These are phyloP conservation scores for Anorthoa munda DNA, from an alignment of 2,888 invertebrate species.

Conservation along the genomic window DNA sequence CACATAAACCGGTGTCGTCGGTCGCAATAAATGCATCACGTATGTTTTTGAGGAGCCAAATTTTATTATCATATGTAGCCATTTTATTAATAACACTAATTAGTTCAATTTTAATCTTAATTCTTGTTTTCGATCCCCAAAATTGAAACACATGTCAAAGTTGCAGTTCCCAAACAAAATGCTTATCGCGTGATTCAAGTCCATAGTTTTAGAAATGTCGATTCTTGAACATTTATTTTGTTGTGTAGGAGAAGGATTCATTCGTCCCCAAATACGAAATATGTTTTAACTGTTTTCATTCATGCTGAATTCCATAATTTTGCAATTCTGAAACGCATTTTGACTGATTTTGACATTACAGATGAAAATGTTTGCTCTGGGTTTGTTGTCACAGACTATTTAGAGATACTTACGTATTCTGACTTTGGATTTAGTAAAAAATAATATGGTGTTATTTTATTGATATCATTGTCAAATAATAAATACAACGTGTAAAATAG, in stretches of 20 bases:
- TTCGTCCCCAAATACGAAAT: rapidly evolving
- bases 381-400: too few species aligned
- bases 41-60: constrained; percentile 98
- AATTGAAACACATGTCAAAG: constrained; percentile 71
- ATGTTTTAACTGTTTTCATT: neutral
- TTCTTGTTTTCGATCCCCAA: constrained; percentile 61
- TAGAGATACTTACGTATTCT: too few species aligned
- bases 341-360: constrained; percentile 35
- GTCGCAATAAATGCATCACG: constrained; percentile 98
- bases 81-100: constrained; percentile 85
- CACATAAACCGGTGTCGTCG: constrained; percentile 98
- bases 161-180: constrained; percentile 69
- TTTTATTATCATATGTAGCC: constrained; percentile 98
- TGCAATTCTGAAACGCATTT: constrained; percentile 19
- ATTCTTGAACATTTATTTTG: constrained; percentile 27
- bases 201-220: neutral
- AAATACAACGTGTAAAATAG: too few species aligned
- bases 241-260: constrained; percentile 13
- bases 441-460: neutral
- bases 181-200: constrained; percentile 59
- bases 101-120: constrained; percentile 46
- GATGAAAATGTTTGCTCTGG: neutral
- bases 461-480: neutral
- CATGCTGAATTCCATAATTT: constrained; percentile 22
- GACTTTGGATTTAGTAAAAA: neutral